Evolutionary conservation across 1,140 invertebrate species (phyloP).

Genomic region (Pissodes strobi): DNA sequence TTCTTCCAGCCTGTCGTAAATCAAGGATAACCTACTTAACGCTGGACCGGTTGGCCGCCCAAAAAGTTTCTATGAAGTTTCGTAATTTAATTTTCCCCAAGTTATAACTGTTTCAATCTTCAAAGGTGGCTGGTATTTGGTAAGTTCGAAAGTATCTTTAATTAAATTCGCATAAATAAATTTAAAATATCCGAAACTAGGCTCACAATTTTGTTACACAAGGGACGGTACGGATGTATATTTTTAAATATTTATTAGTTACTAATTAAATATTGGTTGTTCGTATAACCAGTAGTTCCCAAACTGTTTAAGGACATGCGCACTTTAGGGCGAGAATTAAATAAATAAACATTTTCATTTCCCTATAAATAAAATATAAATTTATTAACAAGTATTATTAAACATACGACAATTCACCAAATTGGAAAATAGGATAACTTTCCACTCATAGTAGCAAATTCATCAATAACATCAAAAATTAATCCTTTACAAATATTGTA

Average conservation of each 20-base stretch:
- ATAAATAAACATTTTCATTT: no score
- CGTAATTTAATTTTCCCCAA: constrained; percentile 24
- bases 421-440: no score
- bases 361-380: no score
- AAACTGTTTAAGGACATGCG: no score
- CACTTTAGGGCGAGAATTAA: no score
- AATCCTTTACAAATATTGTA: no score
- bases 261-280: no score
- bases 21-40: constrained; percentile 3
- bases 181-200: constrained; percentile 9
- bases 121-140: not conserved
- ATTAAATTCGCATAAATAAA: constrained; percentile 24
- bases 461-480: no score
- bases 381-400: no score
- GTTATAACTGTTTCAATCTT: constrained; percentile 23
- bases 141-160: constrained; percentile 2
- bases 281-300: no score
- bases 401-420: no score
- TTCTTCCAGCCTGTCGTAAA: not conserved
- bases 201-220: not conserved
- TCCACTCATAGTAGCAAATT: no score
- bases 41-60: not conserved
- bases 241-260: constrained; percentile 14
- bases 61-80: constrained; percentile 17
- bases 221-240: not conserved